Evolutionary conservation across 2,113 vertebrate genomes (phyloP).

Genomic region (Aspidoscelis tigris): DNA sequence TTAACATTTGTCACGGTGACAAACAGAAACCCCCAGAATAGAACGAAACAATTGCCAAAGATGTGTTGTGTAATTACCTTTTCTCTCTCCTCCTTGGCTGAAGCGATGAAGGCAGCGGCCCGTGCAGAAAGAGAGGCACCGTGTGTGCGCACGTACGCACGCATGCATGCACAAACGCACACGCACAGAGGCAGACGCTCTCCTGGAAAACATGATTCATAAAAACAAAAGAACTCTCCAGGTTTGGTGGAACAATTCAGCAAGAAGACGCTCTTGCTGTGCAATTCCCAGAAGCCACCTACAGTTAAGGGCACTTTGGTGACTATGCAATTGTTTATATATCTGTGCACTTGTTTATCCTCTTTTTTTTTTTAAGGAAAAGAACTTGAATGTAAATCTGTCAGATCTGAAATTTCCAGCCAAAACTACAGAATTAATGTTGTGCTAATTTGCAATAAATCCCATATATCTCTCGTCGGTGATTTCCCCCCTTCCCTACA

Average conservation of each 20-base stretch:
- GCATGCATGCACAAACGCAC: too few relatives aligned
- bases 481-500: too few relatives aligned
- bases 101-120: slow-evolving; percentile 48
- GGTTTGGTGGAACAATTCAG: not conserved
- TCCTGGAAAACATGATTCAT: too few relatives aligned
- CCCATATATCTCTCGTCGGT: not conserved
- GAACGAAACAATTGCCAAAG: slow-evolving; percentile 62
- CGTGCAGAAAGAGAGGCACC: not conserved
- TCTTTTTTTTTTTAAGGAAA: not conserved
- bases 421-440: not conserved
- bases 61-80: slow-evolving; percentile 65
- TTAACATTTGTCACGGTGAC: slow-evolving; percentile 44
- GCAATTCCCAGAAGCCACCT: not conserved
- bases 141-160: too few relatives aligned
- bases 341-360: too few relatives aligned
- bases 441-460: not conserved
- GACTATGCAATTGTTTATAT: too few relatives aligned
- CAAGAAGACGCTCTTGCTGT: not conserved
- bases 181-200: too few relatives aligned
- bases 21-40: slow-evolving; percentile 62
- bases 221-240: not conserved
- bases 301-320: not conserved
- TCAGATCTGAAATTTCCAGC: not conserved
- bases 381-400: not conserved
- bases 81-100: slow-evolving; percentile 55